Percentiles rank a stretch among this genome's conserved stretches.
phyloP scores from a whole-genome alignment of 2,113 vertebrate species.

The Lophochroa leadbeateri region DNA sequence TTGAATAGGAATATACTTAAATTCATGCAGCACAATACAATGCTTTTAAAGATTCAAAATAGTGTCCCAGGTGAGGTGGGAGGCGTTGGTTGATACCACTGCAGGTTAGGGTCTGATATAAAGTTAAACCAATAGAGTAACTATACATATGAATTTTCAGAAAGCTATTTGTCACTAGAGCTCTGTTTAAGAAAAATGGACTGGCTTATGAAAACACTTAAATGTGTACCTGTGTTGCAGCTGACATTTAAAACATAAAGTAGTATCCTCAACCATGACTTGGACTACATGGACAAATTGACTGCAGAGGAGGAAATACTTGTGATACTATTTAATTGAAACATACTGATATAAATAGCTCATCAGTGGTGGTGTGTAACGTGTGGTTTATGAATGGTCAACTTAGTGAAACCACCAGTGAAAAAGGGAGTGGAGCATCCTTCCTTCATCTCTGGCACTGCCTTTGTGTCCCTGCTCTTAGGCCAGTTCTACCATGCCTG shows the following conservation, averaged over 20 bases:
- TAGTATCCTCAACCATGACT: background rate
- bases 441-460: background rate
- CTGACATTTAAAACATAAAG: background rate
- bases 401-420: background rate
- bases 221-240: background rate
- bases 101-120: background rate
- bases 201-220: background rate
- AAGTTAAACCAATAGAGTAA: background rate
- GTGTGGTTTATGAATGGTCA: background rate
- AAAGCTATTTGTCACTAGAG: background rate
- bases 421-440: background rate
- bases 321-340: background rate
- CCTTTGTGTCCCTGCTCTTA: background rate
- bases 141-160: background rate
- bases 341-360: background rate
- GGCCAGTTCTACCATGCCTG: background rate
- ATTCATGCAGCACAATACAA: background rate
- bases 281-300: background rate
- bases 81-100: background rate
- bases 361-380: rapidly evolving
- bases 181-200: background rate
- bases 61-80: background rate
- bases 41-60: background rate
- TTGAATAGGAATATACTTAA: background rate
- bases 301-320: background rate